Percentiles rank a stretch among this genome's conserved stretches.
These are phyloP conservation scores for Premnoplex brunnescens DNA, from an alignment of 2,797 vertebrate species.

Conservation along the genomic window DNA sequence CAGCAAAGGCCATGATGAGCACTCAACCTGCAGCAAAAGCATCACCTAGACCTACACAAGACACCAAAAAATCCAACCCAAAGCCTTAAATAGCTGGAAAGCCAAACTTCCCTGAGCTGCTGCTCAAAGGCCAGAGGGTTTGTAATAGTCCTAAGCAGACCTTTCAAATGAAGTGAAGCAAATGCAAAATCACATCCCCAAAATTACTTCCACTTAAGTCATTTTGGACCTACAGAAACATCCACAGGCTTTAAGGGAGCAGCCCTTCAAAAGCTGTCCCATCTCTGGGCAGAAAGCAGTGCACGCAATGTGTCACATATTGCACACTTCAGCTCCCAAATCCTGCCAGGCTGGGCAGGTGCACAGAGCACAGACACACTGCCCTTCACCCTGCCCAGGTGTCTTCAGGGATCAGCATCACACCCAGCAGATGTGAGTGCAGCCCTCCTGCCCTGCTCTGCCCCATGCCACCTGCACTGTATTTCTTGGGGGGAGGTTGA, in stretches of 20 bases:
- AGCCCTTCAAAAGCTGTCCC: background rate
- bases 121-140: background rate
- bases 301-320: background rate
- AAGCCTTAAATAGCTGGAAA: background rate
- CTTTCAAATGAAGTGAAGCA: background rate
- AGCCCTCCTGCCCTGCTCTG: background rate
- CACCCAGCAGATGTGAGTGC: background rate
- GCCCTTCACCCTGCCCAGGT: background rate
- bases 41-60: fast-evolving
- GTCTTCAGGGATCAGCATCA: background rate
- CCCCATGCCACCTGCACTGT: fast-evolving
- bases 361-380: fast-evolving
- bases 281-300: fast-evolving
- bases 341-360: background rate
- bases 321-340: background rate
- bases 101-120: background rate
- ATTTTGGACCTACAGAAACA: background rate
- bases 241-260: background rate
- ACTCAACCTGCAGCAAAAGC: background rate
- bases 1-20: fast-evolving
- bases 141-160: background rate
- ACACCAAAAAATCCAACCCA: background rate
- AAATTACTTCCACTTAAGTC: constrained; percentile 38
- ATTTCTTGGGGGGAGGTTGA: background rate
- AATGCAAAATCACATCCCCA: background rate